phyloP scores from a whole-genome alignment of 2,888 invertebrate species.

The Coelogynopora nodosa region DNA sequence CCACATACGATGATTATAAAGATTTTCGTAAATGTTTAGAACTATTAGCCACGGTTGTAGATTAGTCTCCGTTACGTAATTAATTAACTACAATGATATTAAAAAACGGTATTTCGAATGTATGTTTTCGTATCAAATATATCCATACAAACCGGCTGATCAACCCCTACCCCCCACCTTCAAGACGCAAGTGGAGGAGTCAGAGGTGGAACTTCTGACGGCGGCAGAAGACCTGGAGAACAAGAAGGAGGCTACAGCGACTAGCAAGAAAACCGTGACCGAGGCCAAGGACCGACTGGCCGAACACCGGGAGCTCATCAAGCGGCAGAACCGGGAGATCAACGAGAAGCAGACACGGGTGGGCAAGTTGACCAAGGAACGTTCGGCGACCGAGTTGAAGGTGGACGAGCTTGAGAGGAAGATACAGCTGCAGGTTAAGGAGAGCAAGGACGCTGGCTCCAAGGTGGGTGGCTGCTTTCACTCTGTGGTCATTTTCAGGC shows the following conservation, averaged over 20 bases:
- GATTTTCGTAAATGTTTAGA: too few species aligned
- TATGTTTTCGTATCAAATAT: too few species aligned
- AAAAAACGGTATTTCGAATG: too few species aligned
- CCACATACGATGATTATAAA: too few species aligned
- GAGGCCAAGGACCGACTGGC: slow-evolving; percentile 59
- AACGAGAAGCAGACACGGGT: slow-evolving; percentile 49
- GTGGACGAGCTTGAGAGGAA: slow-evolving; percentile 63
- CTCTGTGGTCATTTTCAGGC: slow-evolving; percentile 16
- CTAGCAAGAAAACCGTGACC: slow-evolving; percentile 60
- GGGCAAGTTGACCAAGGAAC: slow-evolving; percentile 51
- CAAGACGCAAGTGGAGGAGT: neutral
- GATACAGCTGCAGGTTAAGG: slow-evolving; percentile 62
- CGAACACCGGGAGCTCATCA: slow-evolving; percentile 57
- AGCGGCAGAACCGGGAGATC: slow-evolving; percentile 58
- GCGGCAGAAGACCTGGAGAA: neutral
- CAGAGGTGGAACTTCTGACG: neutral
- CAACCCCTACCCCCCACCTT: too few species aligned
- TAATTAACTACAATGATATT: too few species aligned
- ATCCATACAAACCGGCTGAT: too few species aligned
- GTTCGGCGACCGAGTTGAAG: slow-evolving; percentile 55
- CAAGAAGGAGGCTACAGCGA: slow-evolving; percentile 64
- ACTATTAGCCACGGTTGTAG: too few species aligned
- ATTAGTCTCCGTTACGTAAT: too few species aligned
- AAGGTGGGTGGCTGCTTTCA: slow-evolving; percentile 64
- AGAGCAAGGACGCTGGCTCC: slow-evolving; percentile 67